phyloP scores from a whole-genome alignment of 2,797 vertebrate species.

The Pterois miles region DNA sequence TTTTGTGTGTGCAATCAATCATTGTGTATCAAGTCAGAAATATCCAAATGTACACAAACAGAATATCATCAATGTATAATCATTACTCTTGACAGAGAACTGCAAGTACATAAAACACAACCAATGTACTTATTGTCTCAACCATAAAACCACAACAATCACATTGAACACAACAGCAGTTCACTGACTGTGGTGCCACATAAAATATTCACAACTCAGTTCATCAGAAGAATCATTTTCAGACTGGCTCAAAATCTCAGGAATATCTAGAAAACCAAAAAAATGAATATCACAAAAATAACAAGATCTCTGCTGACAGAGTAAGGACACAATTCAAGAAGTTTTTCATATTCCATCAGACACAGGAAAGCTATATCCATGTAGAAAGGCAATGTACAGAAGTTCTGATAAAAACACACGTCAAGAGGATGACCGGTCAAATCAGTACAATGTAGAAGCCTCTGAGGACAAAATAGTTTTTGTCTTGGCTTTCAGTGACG shows the following conservation, averaged over 20 bases:
- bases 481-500: constrained; percentile 52
- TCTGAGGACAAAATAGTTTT: constrained; percentile 50
- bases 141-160: constrained; percentile 92
- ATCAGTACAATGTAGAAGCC: constrained; percentile 63
- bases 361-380: constrained; percentile 71
- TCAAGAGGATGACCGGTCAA: constrained; percentile 51
- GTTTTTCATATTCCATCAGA: constrained; percentile 63
- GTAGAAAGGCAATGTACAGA: constrained; percentile 73
- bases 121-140: constrained; percentile 85
- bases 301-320: constrained; percentile 62
- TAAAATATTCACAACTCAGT: constrained; percentile 74
- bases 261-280: constrained; percentile 67
- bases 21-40: constrained; percentile 69
- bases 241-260: constrained; percentile 80
- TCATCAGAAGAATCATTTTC: constrained; percentile 69
- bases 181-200: constrained; percentile 85
- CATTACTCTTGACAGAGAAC: constrained; percentile 79
- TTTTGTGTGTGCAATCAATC: constrained; percentile 59
- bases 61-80: constrained; percentile 69
- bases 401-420: constrained; percentile 62
- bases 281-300: constrained; percentile 73
- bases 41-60: constrained; percentile 78
- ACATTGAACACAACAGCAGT: constrained; percentile 92
- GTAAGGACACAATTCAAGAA: constrained; percentile 61
- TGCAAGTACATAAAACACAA: constrained; percentile 89